phyloP scores from a whole-genome alignment of 2,888 invertebrate species.

The Physocephala rufipes region DNA sequence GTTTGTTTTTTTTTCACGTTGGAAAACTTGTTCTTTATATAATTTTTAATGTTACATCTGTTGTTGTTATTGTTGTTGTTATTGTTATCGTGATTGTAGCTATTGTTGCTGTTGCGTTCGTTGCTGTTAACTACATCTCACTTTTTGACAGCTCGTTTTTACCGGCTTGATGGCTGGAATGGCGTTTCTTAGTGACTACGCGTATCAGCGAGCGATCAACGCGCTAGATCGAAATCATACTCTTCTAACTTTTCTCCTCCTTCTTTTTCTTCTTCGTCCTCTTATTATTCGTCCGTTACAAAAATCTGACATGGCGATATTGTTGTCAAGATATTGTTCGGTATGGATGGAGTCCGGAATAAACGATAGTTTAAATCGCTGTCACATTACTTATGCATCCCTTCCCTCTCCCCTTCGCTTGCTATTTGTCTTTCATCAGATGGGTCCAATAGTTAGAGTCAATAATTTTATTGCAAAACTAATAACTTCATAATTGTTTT shows the following conservation, averaged over 20 bases:
- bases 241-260: background rate
- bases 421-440: background rate
- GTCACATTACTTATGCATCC: no score
- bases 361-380: background rate
- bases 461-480: background rate
- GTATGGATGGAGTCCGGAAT: conserved; percentile 11
- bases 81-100: no score
- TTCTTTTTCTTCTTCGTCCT: background rate
- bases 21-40: no score
- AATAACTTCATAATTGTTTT: background rate
- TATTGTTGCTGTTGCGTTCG: no score
- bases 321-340: background rate
- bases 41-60: background rate
- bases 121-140: conserved; percentile 14
- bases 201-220: conserved; percentile 11
- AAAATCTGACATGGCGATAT: background rate
- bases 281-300: no score
- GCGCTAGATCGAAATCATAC: background rate
- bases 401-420: no score
- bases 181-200: background rate
- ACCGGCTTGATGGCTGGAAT: conserved; percentile 1
- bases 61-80: conserved; percentile 14
- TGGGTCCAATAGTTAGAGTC: no score
- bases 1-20: background rate
- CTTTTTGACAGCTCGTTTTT: conserved; percentile 18